A percentile compares a stretch with the other conserved stretches of the same genome.
These are phyloP conservation scores for Euura lappo DNA, from an alignment of 1,140 invertebrate species.

Conservation along the genomic window DNA sequence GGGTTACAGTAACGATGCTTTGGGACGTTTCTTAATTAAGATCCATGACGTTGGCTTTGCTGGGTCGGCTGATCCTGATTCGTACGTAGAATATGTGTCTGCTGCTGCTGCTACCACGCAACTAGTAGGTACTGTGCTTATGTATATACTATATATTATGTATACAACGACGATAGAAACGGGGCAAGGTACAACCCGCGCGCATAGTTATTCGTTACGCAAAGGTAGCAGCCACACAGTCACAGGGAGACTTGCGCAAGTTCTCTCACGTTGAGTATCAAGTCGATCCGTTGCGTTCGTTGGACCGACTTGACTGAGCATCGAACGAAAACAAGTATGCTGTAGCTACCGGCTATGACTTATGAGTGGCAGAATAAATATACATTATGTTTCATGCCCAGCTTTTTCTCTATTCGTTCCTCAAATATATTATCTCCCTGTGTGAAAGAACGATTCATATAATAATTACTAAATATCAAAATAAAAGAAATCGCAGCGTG, in stretches of 20 bases:
- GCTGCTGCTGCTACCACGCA: neutral
- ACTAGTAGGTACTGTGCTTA: neutral
- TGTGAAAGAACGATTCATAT: too few relatives aligned
- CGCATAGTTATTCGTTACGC: slow-evolving; percentile 5
- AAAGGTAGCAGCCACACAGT: neutral
- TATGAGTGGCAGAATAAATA: too few relatives aligned
- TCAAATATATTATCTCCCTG: too few relatives aligned
- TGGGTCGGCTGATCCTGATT: too few relatives aligned
- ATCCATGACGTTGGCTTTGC: too few relatives aligned
- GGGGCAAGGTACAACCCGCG: neutral
- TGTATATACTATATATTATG: neutral
- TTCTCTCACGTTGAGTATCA: neutral
- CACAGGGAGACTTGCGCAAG: neutral
- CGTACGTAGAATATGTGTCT: too few relatives aligned
- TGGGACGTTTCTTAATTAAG: too few relatives aligned
- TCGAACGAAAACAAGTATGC: neutral
- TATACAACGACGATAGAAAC: neutral
- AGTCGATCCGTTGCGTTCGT: neutral
- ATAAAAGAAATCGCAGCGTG: too few relatives aligned
- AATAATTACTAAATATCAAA: too few relatives aligned
- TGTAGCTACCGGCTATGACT: neutral
- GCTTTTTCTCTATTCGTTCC: too few relatives aligned
- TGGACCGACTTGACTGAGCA: neutral
- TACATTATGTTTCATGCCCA: too few relatives aligned
- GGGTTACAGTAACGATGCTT: too few relatives aligned